These are phyloP conservation scores for Tribolium castaneum DNA, from an alignment of 1,140 invertebrate species.

Conservation along the genomic window DNA sequence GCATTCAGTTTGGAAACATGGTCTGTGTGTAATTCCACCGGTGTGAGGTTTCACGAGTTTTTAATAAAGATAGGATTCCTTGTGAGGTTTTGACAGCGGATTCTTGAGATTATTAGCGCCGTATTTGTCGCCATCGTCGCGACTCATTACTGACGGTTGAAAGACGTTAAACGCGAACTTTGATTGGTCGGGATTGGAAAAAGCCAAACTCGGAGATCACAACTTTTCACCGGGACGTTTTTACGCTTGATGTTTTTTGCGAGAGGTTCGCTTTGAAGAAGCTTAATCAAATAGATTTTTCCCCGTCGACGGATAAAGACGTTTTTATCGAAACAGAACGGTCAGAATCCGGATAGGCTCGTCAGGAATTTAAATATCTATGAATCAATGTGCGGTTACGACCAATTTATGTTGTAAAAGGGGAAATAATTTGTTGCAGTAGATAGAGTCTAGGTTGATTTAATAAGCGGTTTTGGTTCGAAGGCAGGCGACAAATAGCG, in stretches of 20 bases:
- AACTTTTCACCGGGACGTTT: not conserved
- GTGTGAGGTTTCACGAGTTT: not conserved
- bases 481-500: not conserved
- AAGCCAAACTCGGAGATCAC: not conserved
- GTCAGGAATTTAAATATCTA: constrained; percentile 15
- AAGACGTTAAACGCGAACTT: not conserved
- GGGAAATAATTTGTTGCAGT: constrained; percentile 14
- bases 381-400: constrained; percentile 4
- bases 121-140: not conserved
- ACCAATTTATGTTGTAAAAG: constrained; percentile 21
- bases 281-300: constrained; percentile 21
- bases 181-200: constrained; percentile 3
- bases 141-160: not conserved
- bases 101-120: constrained; percentile 1
- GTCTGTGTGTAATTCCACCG: not conserved
- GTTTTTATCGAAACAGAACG: constrained; percentile 8
- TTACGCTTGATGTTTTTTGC: constrained; percentile 8
- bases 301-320: not conserved
- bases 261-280: not conserved
- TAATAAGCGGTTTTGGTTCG: constrained; percentile 5
- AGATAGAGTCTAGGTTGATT: not conserved
- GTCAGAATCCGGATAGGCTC: not conserved
- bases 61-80: not conserved
- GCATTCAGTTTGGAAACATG: constrained; percentile 11
- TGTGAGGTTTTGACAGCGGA: not conserved